Percentiles rank a stretch among this genome's conserved stretches.
Conservation (phyloP, 2,797 vertebrate species). For the Pangasius larnaudii region DNA sequence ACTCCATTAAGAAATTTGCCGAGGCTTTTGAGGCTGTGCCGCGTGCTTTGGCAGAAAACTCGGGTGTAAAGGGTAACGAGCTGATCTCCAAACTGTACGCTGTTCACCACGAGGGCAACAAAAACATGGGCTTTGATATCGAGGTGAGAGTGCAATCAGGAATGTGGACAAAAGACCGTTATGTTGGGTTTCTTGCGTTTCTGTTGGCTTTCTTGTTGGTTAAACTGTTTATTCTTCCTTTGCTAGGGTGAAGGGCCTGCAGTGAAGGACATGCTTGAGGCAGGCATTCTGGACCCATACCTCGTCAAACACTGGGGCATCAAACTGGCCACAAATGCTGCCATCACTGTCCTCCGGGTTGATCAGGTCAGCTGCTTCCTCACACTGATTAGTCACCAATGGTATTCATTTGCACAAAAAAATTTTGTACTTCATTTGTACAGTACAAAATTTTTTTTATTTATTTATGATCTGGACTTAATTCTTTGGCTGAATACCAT, state of each 20-base stretch:
- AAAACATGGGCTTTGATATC: constrained; percentile 93
- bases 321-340: constrained; percentile 94
- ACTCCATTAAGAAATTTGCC: constrained; percentile 96
- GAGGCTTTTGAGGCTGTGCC: constrained; percentile 93
- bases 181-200: background rate
- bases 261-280: constrained; percentile 92
- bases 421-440: background rate
- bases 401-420: background rate
- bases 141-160: constrained; percentile 78
- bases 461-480: background rate
- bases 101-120: constrained; percentile 93
- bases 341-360: constrained; percentile 92
- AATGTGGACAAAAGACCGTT: background rate
- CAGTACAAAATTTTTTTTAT: no score
- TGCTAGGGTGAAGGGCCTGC: constrained; percentile 86
- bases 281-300: constrained; percentile 87
- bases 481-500: background rate
- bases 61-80: constrained; percentile 92
- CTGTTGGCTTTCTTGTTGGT: background rate
- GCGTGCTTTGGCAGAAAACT: constrained; percentile 94
- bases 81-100: constrained; percentile 95
- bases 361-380: constrained; percentile 85
- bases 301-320: constrained; percentile 94
- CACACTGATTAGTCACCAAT: background rate
- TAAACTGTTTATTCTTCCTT: background rate